Evolutionary conservation across 2,797 vertebrate genomes (phyloP).

Genomic region (Poecile montanus): DNA sequence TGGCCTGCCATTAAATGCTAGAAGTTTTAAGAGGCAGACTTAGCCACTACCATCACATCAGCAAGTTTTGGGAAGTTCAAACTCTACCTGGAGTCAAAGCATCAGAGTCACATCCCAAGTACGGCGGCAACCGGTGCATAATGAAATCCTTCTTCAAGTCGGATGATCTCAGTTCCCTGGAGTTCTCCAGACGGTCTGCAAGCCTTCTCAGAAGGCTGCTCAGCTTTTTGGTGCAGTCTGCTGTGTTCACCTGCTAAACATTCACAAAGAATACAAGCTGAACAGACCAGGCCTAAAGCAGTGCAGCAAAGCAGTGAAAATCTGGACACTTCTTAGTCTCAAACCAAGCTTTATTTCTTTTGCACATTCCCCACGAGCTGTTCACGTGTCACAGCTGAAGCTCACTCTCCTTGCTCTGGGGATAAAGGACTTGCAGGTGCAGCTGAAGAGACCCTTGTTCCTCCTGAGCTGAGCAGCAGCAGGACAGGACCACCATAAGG

Average conservation of each 20-base stretch:
- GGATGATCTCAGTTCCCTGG: slow-evolving; percentile 73
- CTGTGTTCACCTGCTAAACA: slow-evolving; percentile 74
- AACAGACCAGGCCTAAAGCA: not conserved
- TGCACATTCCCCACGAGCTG: accelerated
- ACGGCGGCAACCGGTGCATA: slow-evolving; percentile 84
- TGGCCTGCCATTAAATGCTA: not conserved
- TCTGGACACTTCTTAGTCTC: not conserved
- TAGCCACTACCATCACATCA: not conserved
- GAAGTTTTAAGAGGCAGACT: not conserved
- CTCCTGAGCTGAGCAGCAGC: not conserved
- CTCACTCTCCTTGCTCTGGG: not conserved
- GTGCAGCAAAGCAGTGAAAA: not conserved
- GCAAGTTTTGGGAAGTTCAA: not conserved
- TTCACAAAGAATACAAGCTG: not conserved
- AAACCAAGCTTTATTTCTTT: not conserved
- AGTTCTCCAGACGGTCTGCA: slow-evolving; percentile 79
- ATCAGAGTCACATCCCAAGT: slow-evolving; percentile 44
- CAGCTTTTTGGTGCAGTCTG: slow-evolving; percentile 59
- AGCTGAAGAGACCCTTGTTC: not conserved
- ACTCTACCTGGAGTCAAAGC: slow-evolving; percentile 75
- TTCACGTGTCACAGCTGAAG: not conserved
- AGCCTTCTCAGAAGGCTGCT: slow-evolving; percentile 80
- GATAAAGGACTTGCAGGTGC: not conserved
- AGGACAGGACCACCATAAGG: not conserved
- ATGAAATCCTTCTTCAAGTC: slow-evolving; percentile 92